Base-by-base conservation (phyloP, 2,888 invertebrate species). In the Acanthosepion esculentum region DNA sequence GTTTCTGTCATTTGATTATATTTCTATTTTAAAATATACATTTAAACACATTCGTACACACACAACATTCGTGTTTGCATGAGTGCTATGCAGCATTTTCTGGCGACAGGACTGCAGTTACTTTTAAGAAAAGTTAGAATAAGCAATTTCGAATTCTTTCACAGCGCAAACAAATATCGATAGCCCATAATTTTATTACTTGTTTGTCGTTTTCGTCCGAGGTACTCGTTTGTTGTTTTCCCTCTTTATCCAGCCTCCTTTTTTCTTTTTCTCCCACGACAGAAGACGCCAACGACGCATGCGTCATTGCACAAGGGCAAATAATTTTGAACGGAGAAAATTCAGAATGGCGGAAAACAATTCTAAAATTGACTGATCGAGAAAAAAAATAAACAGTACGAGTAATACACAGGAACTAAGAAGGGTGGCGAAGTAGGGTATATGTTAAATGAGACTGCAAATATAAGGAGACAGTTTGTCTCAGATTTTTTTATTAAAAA, bases 201-300 rank as follows among this genome's bases (percentile, higher is more conserved):
- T 33, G n/a, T 15, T 15, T 10, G 78, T n/a, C n/a, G n/a, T 33
- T 78, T 78, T 78, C 20, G 6, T 59, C 23, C 23, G 4, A 23
- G 3, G 20, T 59, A 20, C 23, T 59, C 18, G 18, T 59, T 7
- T 20, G 6, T 59, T 23, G 23, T 59, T 59, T 59, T 20, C 23
- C 23, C 23, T 20, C 20, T 59, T 59, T 20, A 20, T 59, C 23
- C 20, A 6, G 15, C 20, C 20, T 59, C 23, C 3, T 6, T 59
- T 59, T 59, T 78, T 78, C n/a, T 23, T 59, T 59, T 23, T n/a
- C 78, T 78, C 78, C 78, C 59, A 23, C 59, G n/a, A 33, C 33
- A 78, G 78, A 78, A 78, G 78, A 78, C 78, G 78, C 78, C 78
- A 78, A 78, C 78, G 78, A 33, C 78, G 78, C 78, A 78, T 78